Base-by-base conservation (phyloP, 2,888 invertebrate species). In the Troides aeacus region DNA sequence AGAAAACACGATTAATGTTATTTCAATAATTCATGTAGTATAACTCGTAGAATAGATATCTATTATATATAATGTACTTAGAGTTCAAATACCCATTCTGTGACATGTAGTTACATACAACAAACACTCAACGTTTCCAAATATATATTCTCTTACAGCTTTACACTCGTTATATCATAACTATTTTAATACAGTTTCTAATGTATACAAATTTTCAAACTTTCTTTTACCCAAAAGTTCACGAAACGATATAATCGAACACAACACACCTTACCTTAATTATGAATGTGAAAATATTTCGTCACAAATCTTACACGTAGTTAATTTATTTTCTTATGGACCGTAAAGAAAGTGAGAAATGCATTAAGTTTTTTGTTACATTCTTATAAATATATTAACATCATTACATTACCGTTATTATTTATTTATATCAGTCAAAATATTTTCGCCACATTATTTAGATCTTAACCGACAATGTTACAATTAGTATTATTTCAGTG, bases 331-430 rank as follows among this genome's bases (percentile, higher is more conserved):
- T 78, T 85, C 86, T 85, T 89, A 90, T 87, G 89, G 89, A 90
- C 90, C 90, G 89, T 90, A 89, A 88, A 90, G 90, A 90, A 92
- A 91, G 84, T 87, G 90, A 89, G 89, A 92, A 92, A 92, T 92
- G 92, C 92, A 92, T 88, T 88, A 89, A 87, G 88, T 70, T 70
- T 70, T 89, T 89, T 90, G 87, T 89, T 90, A 89, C 84, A 88
- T 80, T 77, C 90, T 89, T 91, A 92, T 80, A 88, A 90, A 90
- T 92, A 91, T 86, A 87, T 89, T 90, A 90, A 89, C 89, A 89
- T 86, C 88, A 86, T 87, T 86, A 87, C 85, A 85, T 84, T 84
- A 84, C 84, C 79, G 86, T 88, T 86, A 86, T 85, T 89, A 77
- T 75, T 76, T 75, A 76, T 74, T 73, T 75, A 88, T 87, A 90